Conservation (phyloP, 2,888 invertebrate species). For the Hemaris fuciformis region DNA sequence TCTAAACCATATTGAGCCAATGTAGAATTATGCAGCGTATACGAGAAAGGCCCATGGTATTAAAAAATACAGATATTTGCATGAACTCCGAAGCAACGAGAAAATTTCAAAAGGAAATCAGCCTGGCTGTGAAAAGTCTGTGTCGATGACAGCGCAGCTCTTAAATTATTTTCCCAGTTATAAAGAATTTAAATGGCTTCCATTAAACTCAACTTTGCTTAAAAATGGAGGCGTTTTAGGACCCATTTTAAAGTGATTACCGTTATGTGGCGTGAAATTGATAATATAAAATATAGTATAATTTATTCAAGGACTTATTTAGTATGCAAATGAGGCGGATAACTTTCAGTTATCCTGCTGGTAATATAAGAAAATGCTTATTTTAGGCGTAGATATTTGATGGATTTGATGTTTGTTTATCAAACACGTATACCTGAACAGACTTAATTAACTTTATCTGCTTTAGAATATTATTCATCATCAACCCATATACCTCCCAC, state of each 20-base stretch:
- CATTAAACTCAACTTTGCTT: neutral
- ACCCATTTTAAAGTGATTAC: neutral
- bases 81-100: neutral
- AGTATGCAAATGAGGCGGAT: neutral
- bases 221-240: neutral
- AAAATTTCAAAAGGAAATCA: neutral
- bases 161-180: neutral
- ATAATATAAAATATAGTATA: neutral
- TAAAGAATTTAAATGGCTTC: constrained; percentile 1
- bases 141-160: neutral
- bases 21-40: too few relatives aligned
- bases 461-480: too few relatives aligned
- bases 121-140: neutral
- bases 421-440: too few relatives aligned
- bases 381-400: too few relatives aligned
- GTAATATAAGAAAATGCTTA: too few relatives aligned
- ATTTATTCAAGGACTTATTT: neutral
- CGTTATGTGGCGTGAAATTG: neutral
- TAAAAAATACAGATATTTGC: neutral
- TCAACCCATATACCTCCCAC: too few relatives aligned
- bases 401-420: too few relatives aligned
- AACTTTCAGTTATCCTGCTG: too few relatives aligned
- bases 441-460: too few relatives aligned
- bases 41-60: too few relatives aligned
- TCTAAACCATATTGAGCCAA: too few relatives aligned